A percentile compares a stretch with the other conserved stretches of the same genome.
These are phyloP conservation scores for Acrossocheilus fasciatus DNA, from an alignment of 2,797 vertebrate genomes.

Conservation along the genomic window DNA sequence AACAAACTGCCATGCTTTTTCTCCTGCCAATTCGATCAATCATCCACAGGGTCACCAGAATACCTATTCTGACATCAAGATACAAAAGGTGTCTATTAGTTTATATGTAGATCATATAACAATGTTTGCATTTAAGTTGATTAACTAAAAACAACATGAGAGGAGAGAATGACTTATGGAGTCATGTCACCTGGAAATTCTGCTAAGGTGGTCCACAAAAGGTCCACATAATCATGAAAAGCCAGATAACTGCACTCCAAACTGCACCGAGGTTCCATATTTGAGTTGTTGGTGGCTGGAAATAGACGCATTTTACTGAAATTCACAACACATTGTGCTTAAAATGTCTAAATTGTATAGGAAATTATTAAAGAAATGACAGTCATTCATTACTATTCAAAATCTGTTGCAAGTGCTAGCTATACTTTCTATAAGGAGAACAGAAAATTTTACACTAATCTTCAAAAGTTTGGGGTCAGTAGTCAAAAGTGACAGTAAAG, in stretches of 20 bases:
- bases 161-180: not conserved
- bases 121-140: not conserved
- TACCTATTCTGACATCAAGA: slow-evolving; percentile 73
- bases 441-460: not conserved
- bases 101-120: not conserved
- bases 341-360: not conserved
- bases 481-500: not conserved
- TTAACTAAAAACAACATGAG: not conserved
- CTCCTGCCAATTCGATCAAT: slow-evolving; percentile 89
- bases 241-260: slow-evolving; percentile 89
- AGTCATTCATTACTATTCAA: not conserved
- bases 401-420: not conserved
- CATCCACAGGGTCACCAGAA: slow-evolving; percentile 82
- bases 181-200: slow-evolving; percentile 89
- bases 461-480: not conserved
- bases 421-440: not conserved
- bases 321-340: not conserved
- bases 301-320: slow-evolving; percentile 3
- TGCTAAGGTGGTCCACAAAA: slow-evolving; percentile 92
- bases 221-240: slow-evolving; percentile 86
- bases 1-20: slow-evolving; percentile 90
- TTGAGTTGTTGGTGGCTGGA: slow-evolving; percentile 79
- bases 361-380: not conserved
- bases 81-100: slow-evolving; percentile 20
- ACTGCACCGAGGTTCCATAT: slow-evolving; percentile 82